These are phyloP conservation scores for Catostomus latipinnis DNA, from an alignment of 2,797 vertebrate species.

Conservation along the genomic window DNA sequence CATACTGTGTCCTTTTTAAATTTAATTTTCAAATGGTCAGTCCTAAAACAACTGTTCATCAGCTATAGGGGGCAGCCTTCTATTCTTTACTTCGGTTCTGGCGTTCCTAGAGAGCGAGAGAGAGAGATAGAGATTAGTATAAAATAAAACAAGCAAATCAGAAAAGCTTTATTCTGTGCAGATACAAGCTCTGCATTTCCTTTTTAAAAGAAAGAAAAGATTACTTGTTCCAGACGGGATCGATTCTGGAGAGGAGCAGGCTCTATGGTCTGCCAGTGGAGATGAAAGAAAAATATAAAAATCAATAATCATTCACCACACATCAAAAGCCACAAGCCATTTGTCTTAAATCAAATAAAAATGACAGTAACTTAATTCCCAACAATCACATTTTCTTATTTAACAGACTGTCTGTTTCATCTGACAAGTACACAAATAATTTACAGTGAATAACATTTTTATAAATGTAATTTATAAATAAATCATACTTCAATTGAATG, in stretches of 20 bases:
- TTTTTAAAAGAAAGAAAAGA: background rate
- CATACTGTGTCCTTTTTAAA: conserved; percentile 67
- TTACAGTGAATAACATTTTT: background rate
- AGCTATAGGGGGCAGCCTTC: conserved; percentile 76
- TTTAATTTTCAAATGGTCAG: conserved; percentile 73
- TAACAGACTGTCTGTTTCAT: background rate
- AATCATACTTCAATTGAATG: background rate
- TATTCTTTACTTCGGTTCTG: conserved; percentile 92
- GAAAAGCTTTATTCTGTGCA: background rate
- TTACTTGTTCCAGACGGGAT: conserved; percentile 81
- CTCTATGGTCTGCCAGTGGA: conserved; percentile 76
- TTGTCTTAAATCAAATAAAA: background rate
- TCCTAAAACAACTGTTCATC: conserved; percentile 74
- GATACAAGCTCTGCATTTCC: background rate
- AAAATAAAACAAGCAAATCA: conserved; percentile 2
- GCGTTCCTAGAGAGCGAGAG: conserved; percentile 81
- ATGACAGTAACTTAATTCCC: background rate
- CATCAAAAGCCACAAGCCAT: background rate
- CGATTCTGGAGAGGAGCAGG: conserved; percentile 78
- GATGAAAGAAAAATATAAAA: conserved; percentile 36
- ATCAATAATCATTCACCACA: conserved; percentile 11
- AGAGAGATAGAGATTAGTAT: conserved; percentile 26
- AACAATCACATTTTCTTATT: background rate
- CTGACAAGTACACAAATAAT: background rate
- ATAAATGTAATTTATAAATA: background rate